phyloP scores from a whole-genome alignment of 1,140 invertebrate species.

The Thaumetopoea pityocampa region DNA sequence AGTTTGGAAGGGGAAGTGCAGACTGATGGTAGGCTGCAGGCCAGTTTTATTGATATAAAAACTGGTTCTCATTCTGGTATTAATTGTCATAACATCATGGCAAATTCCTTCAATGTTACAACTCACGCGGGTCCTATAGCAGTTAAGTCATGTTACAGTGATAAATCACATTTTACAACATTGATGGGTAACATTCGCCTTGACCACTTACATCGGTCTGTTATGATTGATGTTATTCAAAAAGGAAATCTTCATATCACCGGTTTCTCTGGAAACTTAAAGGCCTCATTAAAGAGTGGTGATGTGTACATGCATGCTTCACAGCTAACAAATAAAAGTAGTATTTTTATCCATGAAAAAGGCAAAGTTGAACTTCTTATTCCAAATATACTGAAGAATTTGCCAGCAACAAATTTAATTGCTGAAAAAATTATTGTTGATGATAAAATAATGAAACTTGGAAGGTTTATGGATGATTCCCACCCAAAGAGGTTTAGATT shows the following conservation, averaged over 20 bases:
- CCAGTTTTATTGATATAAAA: constrained; percentile 63
- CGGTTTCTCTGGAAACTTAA: constrained; percentile 63
- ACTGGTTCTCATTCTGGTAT: constrained; percentile 55
- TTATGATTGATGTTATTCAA: constrained; percentile 69
- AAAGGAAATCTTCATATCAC: constrained; percentile 66
- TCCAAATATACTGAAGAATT: constrained; percentile 59
- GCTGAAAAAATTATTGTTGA: constrained; percentile 68
- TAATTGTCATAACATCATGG: constrained; percentile 66
- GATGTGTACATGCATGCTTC: constrained; percentile 70
- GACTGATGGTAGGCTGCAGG: constrained; percentile 58
- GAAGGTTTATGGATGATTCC: constrained; percentile 67
- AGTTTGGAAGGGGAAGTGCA: constrained; percentile 54
- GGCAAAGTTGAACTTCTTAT: constrained; percentile 67
- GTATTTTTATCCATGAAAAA: constrained; percentile 73
- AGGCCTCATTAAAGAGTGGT: constrained; percentile 68
- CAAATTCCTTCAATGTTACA: constrained; percentile 50
- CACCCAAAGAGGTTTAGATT: constrained; percentile 68
- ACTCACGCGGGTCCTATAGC: constrained; percentile 63
- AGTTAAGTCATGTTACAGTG: constrained; percentile 71
- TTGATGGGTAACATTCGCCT: constrained; percentile 64
- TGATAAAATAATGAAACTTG: constrained; percentile 63
- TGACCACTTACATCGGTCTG: constrained; percentile 59
- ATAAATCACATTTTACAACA: constrained; percentile 68
- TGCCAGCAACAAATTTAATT: constrained; percentile 68
- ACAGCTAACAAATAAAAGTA: constrained; percentile 64